A percentile compares a stretch with the other conserved stretches of the same genome.
Conservation (phyloP, 2,888 invertebrate species). For the Barypeithes pellucidus region DNA sequence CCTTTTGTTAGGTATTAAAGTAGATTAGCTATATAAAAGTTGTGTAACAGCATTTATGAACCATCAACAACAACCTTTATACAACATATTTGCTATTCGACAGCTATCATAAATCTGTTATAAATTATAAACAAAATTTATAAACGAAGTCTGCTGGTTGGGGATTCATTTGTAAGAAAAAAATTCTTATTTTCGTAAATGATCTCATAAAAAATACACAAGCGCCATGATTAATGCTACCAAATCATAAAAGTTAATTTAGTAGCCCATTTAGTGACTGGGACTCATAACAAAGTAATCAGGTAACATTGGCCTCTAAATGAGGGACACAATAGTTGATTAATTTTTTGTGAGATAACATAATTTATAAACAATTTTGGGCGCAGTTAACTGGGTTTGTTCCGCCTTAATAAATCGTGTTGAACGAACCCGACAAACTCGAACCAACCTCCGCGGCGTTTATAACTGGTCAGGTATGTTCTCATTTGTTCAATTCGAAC, state of each 20-base stretch:
- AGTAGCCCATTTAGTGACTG: conserved; percentile 20
- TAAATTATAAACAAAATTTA: too few relatives aligned
- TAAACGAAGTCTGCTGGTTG: too few relatives aligned
- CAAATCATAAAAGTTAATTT: conserved; percentile 30
- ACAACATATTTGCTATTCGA: too few relatives aligned
- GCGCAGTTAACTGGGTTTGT: background rate
- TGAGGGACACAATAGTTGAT: conserved; percentile 28
- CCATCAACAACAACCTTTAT: too few relatives aligned
- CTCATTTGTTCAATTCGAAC: background rate
- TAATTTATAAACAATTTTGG: conserved; percentile 22
- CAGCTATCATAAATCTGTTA: too few relatives aligned
- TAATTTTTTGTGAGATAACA: conserved; percentile 25
- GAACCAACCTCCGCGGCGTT: too few relatives aligned
- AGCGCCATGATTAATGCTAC: conserved; percentile 19
- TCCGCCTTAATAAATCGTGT: background rate
- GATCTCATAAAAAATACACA: conserved; percentile 4
- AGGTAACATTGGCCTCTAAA: conserved; percentile 27
- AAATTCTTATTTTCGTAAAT: conserved; percentile 8
- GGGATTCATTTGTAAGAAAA: background rate
- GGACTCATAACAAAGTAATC: conserved; percentile 27
- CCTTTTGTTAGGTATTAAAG: too few relatives aligned
- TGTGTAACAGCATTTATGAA: too few relatives aligned
- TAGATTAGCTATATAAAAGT: too few relatives aligned
- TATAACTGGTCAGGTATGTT: too few relatives aligned
- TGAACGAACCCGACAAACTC: too few relatives aligned